Percentiles rank a stretch among this genome's conserved stretches.
Conservation (phyloP, 2,888 invertebrate species). For the Mantis religiosa region DNA sequence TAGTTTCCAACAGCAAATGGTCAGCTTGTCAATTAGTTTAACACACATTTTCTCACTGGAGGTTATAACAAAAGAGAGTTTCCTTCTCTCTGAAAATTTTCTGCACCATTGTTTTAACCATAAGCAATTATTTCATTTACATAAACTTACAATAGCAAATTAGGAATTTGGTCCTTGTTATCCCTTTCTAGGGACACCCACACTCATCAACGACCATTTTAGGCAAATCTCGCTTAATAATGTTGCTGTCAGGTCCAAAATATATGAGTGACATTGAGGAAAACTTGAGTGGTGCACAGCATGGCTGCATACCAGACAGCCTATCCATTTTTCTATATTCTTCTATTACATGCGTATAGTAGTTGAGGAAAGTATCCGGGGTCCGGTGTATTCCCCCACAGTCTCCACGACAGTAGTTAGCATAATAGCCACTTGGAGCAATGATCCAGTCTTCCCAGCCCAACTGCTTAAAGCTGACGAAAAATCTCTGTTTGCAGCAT, state of each 20-base stretch:
- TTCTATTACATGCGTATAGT: slow-evolving; percentile 88
- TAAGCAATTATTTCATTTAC: background rate
- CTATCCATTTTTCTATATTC: slow-evolving; percentile 76
- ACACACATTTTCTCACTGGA: background rate
- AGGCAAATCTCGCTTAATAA: slow-evolving; percentile 88
- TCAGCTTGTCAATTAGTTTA: background rate
- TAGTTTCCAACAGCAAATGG: background rate
- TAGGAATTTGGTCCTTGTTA: background rate
- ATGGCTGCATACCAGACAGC: slow-evolving; percentile 77
- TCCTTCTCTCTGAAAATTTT: background rate
- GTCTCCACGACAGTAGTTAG: slow-evolving; percentile 89
- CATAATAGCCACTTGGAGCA: slow-evolving; percentile 84
- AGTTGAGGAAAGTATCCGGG: slow-evolving; percentile 78
- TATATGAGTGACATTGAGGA: slow-evolving; percentile 90
- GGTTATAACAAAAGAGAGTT: background rate
- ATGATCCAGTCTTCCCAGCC: slow-evolving; percentile 96
- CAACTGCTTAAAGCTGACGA: slow-evolving; percentile 84
- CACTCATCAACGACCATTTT: slow-evolving; percentile 96
- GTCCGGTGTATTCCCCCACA: slow-evolving; percentile 73
- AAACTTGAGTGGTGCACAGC: slow-evolving; percentile 89
- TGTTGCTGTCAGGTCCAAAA: slow-evolving; percentile 83
- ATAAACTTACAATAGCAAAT: background rate
- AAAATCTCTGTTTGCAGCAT: slow-evolving; percentile 86
- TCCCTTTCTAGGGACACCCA: slow-evolving; percentile 64
- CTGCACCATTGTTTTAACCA: background rate